phyloP scores from a whole-genome alignment of 2,888 invertebrate genomes.

The Rotaria macrura region DNA sequence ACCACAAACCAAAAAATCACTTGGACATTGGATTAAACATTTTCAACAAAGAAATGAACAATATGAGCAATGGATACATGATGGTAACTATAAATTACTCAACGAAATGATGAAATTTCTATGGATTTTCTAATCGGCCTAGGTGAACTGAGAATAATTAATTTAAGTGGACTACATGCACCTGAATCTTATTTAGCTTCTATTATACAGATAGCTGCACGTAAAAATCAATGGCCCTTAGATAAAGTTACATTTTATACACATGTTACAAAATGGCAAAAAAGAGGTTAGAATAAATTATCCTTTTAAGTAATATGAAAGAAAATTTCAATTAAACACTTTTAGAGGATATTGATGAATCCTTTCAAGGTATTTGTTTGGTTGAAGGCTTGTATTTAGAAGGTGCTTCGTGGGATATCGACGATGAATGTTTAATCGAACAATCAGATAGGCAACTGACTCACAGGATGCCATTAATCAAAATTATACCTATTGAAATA shows the following conservation, averaged over 20 bases:
- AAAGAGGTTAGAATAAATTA: conserved; percentile 65
- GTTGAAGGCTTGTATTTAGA: conserved; percentile 40
- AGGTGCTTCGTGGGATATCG: conserved; percentile 39
- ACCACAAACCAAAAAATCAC: conserved; percentile 71
- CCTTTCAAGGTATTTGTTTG: conserved; percentile 52
- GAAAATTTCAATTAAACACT: too few species aligned
- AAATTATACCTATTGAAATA: conserved; percentile 71
- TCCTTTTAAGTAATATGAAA: conserved; percentile 59
- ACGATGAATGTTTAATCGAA: conserved; percentile 60
- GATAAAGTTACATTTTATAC: conserved; percentile 77
- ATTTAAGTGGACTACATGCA: conserved; percentile 79
- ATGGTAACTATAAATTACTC: neutral
- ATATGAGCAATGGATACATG: conserved; percentile 64
- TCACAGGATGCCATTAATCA: conserved; percentile 72
- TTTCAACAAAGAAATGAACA: conserved; percentile 63
- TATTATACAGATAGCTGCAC: conserved; percentile 78
- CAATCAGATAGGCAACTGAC: conserved; percentile 73
- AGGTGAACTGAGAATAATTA: conserved; percentile 74
- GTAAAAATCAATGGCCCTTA: conserved; percentile 76
- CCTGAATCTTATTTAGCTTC: conserved; percentile 84
- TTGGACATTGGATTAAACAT: conserved; percentile 80
- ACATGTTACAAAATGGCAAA: conserved; percentile 54
- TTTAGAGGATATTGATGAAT: neutral
- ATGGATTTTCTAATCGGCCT: neutral
- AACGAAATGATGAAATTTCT: too few species aligned